Percentiles rank a stretch among this genome's conserved stretches.
These are phyloP conservation scores for Phymastichus coffea DNA, from an alignment of 1,140 invertebrate species.

Conservation along the genomic window DNA sequence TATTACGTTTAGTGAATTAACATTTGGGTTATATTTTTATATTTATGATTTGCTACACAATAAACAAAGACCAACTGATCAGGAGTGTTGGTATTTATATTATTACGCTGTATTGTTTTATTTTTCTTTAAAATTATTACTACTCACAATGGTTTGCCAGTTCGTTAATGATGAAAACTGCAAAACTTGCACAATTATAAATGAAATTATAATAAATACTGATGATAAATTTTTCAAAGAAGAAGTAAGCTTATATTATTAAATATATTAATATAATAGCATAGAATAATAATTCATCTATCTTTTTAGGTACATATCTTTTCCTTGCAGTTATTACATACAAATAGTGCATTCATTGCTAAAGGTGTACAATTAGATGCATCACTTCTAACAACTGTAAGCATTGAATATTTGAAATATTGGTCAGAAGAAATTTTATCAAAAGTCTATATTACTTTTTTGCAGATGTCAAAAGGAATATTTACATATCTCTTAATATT, in stretches of 20 bases:
- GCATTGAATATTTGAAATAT: slow-evolving; percentile 6
- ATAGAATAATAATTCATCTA: too few relatives aligned
- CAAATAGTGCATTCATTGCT: slow-evolving; percentile 36
- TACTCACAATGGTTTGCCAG: slow-evolving; percentile 43
- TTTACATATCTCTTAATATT: slow-evolving; percentile 41
- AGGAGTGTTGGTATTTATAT: slow-evolving; percentile 41
- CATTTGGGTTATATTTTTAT: slow-evolving; percentile 48
- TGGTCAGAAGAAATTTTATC: background rate
- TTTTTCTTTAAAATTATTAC: slow-evolving; percentile 37
- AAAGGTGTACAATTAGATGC: slow-evolving; percentile 37
- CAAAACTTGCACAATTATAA: slow-evolving; percentile 37
- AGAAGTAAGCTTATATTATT: slow-evolving; percentile 38
- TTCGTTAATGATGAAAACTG: slow-evolving; percentile 36
- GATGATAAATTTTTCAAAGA: slow-evolving; percentile 41
- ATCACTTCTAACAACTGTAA: slow-evolving; percentile 36
- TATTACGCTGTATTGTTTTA: slow-evolving; percentile 35
- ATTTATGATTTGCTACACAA: slow-evolving; percentile 29
- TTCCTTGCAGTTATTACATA: slow-evolving; percentile 43
- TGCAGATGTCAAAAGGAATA: slow-evolving; percentile 38
- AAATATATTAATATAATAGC: background rate
- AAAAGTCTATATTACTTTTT: too few relatives aligned
- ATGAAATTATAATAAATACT: slow-evolving; percentile 38
- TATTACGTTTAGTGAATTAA: slow-evolving; percentile 44
- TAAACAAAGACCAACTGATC: too few relatives aligned
- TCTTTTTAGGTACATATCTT: slow-evolving; percentile 41